Base-by-base conservation (phyloP, 2,888 invertebrate genomes). In the Urechis unicinctus region DNA sequence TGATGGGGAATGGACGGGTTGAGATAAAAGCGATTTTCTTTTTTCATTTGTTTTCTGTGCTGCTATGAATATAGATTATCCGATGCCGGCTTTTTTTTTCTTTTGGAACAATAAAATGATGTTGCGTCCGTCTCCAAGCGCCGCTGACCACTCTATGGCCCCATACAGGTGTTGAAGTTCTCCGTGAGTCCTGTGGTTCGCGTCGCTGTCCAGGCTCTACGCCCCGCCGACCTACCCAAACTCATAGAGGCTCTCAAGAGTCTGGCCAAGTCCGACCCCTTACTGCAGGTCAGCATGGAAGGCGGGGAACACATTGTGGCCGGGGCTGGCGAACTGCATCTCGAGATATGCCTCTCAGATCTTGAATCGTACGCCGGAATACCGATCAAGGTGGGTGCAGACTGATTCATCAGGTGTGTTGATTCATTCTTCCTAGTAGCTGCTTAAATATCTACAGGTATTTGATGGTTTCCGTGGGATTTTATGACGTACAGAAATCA, bases 311-410 rank as follows among this genome's bases (percentile, higher is more conserved):
- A 65, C 36, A 50, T 66, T 9, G 54, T 66, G 3, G 56, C 61
- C n/a, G 62, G 61, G 6, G 65, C 64, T 6, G 66, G 66, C 22
- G 66, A 66, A 50, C 52, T 66, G n/a, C 66, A 66, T 51, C 50
- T 66, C 50, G 64, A 66, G 53, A 59, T 66, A 21, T 59, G 58
- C 26, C 43, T 67, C 2, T 57, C 61, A 31, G 66, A 66, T 46
- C 44, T 66, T 31, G 61, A 64, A 47, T 50, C 66, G 24, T 51
- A 59, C 29, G 60, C 65, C 22, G 50, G 59, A 22, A 48, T 65
- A 9, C 46, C 52, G 9, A 50, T 65, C 17, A 61, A 57, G 51
- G 51, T 48, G n/a, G n/a, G n/a, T n/a, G n/a, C n/a, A n/a, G n/a
- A 51, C 30, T n/a, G 9, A 21, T 9, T 26, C 26, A 29, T 52